A percentile compares a stretch with the other conserved stretches of the same genome.
These are phyloP conservation scores for Centrocercus urophasianus DNA, from an alignment of 2,113 vertebrate genomes.

Conservation along the genomic window DNA sequence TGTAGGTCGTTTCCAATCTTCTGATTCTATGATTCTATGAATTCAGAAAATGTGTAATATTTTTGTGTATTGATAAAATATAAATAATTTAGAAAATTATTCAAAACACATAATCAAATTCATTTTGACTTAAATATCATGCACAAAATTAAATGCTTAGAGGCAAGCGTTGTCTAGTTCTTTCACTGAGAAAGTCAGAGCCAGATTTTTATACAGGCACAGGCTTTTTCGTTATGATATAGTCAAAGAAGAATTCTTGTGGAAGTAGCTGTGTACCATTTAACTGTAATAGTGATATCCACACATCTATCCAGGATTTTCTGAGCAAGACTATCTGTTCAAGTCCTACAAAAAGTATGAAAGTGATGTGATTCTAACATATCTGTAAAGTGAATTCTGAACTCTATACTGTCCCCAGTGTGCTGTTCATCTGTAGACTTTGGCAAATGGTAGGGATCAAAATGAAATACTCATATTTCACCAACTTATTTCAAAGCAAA, in stretches of 20 bases:
- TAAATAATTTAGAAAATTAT: background rate
- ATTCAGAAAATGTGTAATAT: background rate
- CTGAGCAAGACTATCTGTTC: background rate
- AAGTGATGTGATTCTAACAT: background rate
- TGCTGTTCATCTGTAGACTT: background rate
- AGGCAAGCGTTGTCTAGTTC: background rate
- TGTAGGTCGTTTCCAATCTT: too few species aligned
- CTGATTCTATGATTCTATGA: background rate
- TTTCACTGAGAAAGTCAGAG: background rate
- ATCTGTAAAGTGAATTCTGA: background rate
- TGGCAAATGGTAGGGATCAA: background rate
- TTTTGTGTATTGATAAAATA: background rate
- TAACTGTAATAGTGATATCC: background rate
- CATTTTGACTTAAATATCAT: background rate
- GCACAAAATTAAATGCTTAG: background rate
- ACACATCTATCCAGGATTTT: background rate
- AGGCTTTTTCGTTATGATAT: background rate
- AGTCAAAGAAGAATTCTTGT: background rate
- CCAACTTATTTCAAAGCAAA: background rate
- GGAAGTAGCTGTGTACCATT: background rate
- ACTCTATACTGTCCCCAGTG: background rate
- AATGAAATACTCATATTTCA: background rate
- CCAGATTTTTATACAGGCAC: background rate
- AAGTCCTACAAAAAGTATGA: fast-evolving
- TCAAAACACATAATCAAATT: background rate